These are phyloP conservation scores for Colinus virginianus DNA, from an alignment of 2,113 vertebrate genomes.

Conservation along the genomic window DNA sequence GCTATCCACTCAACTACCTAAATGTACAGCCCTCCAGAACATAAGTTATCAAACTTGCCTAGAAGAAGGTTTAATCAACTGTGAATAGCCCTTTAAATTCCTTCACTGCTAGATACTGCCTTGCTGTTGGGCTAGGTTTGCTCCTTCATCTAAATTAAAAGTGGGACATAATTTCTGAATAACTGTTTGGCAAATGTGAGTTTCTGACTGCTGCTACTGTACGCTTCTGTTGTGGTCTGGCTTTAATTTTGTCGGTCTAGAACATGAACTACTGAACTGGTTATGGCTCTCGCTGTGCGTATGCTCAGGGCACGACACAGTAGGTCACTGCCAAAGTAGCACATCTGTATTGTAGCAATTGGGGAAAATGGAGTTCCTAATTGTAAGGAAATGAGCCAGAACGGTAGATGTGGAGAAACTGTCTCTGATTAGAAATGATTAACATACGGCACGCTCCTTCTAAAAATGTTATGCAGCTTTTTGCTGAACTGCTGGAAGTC, in stretches of 20 bases:
- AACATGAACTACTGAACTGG: conserved; percentile 8
- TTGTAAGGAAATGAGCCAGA: conserved; percentile 58
- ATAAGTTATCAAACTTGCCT: not conserved
- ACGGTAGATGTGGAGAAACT: conserved; percentile 34
- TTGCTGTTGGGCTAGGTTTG: not conserved
- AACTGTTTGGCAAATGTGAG: not conserved
- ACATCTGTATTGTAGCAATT: conserved; percentile 27
- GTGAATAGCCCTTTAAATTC: not conserved
- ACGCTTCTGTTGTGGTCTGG: conserved; percentile 5
- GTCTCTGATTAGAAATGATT: conserved; percentile 47
- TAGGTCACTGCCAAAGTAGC: conserved; percentile 22
- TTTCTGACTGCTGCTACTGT: conserved; percentile 5
- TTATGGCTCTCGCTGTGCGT: fast-evolving
- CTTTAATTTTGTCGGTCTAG: conserved; percentile 37
- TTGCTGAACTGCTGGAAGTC: not conserved
- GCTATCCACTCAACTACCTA: not conserved
- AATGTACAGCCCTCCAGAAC: not conserved
- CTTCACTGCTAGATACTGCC: not conserved
- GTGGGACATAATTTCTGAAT: not conserved
- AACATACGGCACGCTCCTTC: not conserved
- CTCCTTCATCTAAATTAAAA: not conserved
- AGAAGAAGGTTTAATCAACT: not conserved
- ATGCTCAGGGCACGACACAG: not conserved
- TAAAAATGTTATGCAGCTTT: conserved; percentile 18
- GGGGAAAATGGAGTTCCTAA: conserved; percentile 27